Conservation (phyloP, 2,113 vertebrate genomes). For the Eptesicus fuscus region DNA sequence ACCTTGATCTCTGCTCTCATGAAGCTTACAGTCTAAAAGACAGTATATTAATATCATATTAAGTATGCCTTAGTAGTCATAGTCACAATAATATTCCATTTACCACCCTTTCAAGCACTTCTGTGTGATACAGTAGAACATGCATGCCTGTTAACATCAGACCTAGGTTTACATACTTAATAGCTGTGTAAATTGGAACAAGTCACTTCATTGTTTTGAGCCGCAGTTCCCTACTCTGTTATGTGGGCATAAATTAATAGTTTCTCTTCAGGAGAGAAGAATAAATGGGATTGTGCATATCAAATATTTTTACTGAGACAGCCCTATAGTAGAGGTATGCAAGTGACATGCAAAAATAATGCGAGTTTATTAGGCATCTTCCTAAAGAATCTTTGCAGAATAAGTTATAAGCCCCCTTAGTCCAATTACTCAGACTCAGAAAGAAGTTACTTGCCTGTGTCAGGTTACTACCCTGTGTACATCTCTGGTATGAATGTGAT, state of each 20-base stretch:
- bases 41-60: not conserved
- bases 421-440: not conserved
- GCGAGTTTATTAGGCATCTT: not conserved
- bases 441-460: not conserved
- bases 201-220: not conserved
- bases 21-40: not conserved
- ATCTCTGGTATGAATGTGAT: not conserved
- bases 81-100: not conserved
- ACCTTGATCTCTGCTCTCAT: not conserved
- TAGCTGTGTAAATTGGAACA: not conserved
- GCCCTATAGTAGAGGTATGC: not conserved
- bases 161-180: not conserved
- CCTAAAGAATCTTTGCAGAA: not conserved
- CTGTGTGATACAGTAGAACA: not conserved
- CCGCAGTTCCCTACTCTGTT: not conserved
- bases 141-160: not conserved
- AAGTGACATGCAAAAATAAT: conserved; percentile 19
- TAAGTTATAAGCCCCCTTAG: not conserved
- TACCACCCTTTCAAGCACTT: not conserved
- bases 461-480: not conserved
- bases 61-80: not conserved
- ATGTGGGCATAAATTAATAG: not conserved
- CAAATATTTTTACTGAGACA: not conserved
- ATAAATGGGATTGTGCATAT: not conserved
- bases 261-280: not conserved